phyloP scores from a whole-genome alignment of 2,888 invertebrate species.

The Sinohyriopsis cumingii region DNA sequence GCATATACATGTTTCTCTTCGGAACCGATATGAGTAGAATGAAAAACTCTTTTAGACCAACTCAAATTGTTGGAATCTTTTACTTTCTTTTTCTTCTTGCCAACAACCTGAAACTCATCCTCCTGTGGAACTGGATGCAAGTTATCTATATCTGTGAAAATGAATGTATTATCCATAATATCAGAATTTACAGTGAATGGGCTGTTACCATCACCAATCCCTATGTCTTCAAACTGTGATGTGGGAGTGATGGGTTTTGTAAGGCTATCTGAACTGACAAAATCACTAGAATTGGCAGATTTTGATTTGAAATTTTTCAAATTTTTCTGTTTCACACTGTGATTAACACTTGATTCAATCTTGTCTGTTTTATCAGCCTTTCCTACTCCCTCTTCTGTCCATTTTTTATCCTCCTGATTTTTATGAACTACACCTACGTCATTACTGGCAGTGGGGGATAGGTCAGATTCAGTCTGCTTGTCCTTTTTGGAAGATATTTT shows the following conservation, averaged over 20 bases:
- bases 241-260: no score
- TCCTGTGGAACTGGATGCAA: conserved; percentile 39
- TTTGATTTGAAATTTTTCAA: conserved; percentile 47
- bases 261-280: no score
- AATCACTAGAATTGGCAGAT: conserved; percentile 17
- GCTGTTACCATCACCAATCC: conserved; percentile 1
- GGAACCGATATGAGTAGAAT: background rate
- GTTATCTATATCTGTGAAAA: conserved; percentile 58
- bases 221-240: background rate
- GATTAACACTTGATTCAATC: conserved; percentile 17
- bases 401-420: no score
- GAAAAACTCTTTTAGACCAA: no score
- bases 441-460: no score
- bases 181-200: conserved; percentile 12
- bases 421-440: no score
- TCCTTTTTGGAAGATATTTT: no score
- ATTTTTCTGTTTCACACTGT: conserved; percentile 44
- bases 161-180: conserved; percentile 37
- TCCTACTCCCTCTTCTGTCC: conserved; percentile 2
- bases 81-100: conserved; percentile 55
- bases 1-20: conserved; percentile 8
- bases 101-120: conserved; percentile 56
- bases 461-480: no score
- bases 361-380: conserved; percentile 22
- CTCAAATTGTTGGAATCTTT: no score